phyloP scores from a whole-genome alignment of 2,113 vertebrate genomes.

The Acrocephalus arundinaceus region DNA sequence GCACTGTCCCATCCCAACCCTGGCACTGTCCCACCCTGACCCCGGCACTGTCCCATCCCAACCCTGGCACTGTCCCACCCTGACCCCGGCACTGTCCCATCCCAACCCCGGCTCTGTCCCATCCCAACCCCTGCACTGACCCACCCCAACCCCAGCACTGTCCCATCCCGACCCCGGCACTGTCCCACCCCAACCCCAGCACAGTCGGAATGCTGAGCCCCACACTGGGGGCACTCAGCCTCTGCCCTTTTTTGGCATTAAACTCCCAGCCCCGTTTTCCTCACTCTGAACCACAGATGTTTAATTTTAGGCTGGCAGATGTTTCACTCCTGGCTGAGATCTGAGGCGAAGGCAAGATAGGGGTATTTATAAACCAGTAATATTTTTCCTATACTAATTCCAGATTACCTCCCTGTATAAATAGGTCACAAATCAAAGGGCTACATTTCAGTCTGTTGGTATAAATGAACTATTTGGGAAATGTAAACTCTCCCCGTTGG shows the following conservation, averaged over 20 bases:
- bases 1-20: no score
- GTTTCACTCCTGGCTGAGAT: constrained; percentile 70
- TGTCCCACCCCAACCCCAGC: rapidly evolving
- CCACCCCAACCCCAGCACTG: background rate
- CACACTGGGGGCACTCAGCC: background rate
- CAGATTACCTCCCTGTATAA: constrained; percentile 62
- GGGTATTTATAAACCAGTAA: constrained; percentile 71
- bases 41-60: no score
- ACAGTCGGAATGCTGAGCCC: background rate
- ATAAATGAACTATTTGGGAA: constrained; percentile 26
- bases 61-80: no score
- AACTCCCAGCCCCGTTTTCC: constrained; percentile 14
- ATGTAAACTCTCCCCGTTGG: background rate
- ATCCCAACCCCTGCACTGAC: no score
- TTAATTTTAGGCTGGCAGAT: constrained; percentile 75
- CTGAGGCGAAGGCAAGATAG: constrained; percentile 60
- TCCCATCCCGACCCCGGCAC: background rate
- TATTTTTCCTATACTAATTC: constrained; percentile 68
- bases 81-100: no score
- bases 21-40: no score
- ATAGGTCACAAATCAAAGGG: constrained; percentile 67
- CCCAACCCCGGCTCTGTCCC: no score
- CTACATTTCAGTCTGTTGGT: background rate
- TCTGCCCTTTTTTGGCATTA: constrained; percentile 60
- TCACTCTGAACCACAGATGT: constrained; percentile 60